Conservation (phyloP, 2,113 vertebrate species). For the Ceyx melanurus region DNA sequence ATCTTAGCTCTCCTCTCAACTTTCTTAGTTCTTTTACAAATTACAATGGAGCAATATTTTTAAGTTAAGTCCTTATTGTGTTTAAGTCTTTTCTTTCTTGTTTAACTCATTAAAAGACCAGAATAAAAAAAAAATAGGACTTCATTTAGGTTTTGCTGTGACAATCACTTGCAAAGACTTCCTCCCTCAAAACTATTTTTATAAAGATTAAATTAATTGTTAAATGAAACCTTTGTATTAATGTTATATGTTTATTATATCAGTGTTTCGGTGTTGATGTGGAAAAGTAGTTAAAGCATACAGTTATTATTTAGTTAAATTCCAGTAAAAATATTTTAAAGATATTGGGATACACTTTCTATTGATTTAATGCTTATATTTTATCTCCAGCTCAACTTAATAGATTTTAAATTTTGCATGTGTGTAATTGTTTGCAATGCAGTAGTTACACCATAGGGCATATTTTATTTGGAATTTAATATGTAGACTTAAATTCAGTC, state of each 20-base stretch:
- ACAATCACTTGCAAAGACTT: background rate
- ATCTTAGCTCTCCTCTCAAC: slow-evolving; percentile 27
- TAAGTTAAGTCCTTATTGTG: background rate
- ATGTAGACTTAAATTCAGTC: background rate
- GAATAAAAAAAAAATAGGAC: background rate
- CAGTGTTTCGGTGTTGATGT: background rate
- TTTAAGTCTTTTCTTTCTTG: background rate
- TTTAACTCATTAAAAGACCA: background rate
- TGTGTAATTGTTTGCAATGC: background rate
- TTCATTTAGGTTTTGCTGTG: slow-evolving; percentile 1
- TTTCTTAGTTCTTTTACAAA: slow-evolving; percentile 12
- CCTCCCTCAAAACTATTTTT: background rate
- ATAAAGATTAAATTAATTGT: background rate
- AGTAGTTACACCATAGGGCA: background rate
- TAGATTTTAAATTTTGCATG: background rate
- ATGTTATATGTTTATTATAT: background rate
- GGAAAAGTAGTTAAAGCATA: background rate
- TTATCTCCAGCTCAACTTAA: background rate
- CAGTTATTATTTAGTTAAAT: background rate
- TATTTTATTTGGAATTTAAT: background rate
- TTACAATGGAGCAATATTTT: background rate
- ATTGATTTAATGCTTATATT: background rate
- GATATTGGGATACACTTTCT: background rate
- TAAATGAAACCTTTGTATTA: background rate
- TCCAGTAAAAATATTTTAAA: background rate